phyloP scores from a whole-genome alignment of 92 coral and sea anemone genomes.

The Porites divaricata region DNA sequence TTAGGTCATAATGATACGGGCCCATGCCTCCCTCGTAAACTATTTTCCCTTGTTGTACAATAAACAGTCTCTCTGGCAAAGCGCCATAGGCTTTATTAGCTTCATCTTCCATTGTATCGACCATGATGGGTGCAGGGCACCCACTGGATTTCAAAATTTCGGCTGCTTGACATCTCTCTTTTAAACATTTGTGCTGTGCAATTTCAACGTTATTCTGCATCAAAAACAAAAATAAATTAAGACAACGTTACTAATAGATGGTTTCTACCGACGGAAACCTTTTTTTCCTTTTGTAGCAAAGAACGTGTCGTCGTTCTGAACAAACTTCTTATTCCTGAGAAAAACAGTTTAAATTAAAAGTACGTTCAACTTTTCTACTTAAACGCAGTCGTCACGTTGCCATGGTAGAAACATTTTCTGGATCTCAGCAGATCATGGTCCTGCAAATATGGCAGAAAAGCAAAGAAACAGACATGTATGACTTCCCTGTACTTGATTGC shows the following conservation, averaged over 20 bases:
- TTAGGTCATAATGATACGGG: slow-evolving; percentile 67
- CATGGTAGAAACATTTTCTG: no score
- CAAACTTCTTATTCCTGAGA: no score
- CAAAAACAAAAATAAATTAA: neutral
- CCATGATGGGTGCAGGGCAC: slow-evolving; percentile 57
- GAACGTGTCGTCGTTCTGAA: no score
- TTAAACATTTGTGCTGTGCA: slow-evolving; percentile 77
- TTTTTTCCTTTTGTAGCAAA: no score
- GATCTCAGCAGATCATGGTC: no score
- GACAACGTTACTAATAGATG: neutral
- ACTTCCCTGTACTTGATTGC: no score
- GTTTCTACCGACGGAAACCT: no score
- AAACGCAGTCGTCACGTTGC: no score
- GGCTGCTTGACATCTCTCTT: slow-evolving; percentile 88
- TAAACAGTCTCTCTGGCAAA: slow-evolving; percentile 73
- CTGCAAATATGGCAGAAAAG: no score
- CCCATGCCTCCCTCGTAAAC: slow-evolving; percentile 81
- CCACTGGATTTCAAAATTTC: slow-evolving; percentile 49
- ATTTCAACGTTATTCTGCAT: slow-evolving; percentile 64
- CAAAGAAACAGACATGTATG: no score
- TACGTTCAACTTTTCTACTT: no score
- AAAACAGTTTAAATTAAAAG: no score
- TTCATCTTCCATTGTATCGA: slow-evolving; percentile 72
- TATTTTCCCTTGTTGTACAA: slow-evolving; percentile 63
- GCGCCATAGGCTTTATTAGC: slow-evolving; percentile 72